These are phyloP conservation scores for Zygaena filipendulae DNA, from an alignment of 2,888 invertebrate species.

Conservation along the genomic window DNA sequence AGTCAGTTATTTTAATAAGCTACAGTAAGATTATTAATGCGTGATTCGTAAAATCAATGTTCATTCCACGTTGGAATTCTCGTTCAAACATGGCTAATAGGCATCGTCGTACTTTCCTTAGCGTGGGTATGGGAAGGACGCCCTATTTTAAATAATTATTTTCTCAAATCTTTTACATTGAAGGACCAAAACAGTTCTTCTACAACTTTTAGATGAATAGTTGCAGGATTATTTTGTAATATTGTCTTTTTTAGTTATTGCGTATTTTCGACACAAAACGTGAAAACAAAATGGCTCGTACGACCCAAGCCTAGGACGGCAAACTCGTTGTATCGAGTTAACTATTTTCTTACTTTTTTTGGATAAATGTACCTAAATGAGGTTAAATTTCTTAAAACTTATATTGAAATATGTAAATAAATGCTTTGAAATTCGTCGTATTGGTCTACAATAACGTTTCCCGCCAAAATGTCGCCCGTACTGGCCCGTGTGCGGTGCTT, in stretches of 20 bases:
- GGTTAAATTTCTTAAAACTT: constrained; percentile 7
- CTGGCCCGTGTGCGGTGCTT: constrained; percentile 28
- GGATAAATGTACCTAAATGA: background rate
- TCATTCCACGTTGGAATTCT: constrained; percentile 66
- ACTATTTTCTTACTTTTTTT: constrained; percentile 24
- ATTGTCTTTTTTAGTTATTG: constrained; percentile 54
- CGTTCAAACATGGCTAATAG: constrained; percentile 67
- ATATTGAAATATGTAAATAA: constrained; percentile 18
- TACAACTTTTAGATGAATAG: constrained; percentile 52
- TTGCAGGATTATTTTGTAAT: constrained; percentile 53
- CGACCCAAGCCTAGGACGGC: constrained; percentile 64
- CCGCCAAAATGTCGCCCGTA: constrained; percentile 64
- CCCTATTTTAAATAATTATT: constrained; percentile 63
- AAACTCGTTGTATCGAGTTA: constrained; percentile 62
- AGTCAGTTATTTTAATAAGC: constrained; percentile 38
- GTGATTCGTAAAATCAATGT: constrained; percentile 40
- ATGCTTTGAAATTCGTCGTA: constrained; percentile 13
- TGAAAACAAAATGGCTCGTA: constrained; percentile 70
- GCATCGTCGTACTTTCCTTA: constrained; percentile 59
- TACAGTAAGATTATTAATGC: constrained; percentile 34
- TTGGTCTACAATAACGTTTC: constrained; percentile 40
- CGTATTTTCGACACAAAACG: constrained; percentile 64
- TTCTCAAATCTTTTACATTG: constrained; percentile 63
- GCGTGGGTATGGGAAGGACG: constrained; percentile 63
- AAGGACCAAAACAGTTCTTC: constrained; percentile 56